Evolutionary conservation across 2,113 vertebrate species (phyloP), one percentile per base, ranked within the genome.

Genomic region (Gymnarchus niloticus): DNA sequence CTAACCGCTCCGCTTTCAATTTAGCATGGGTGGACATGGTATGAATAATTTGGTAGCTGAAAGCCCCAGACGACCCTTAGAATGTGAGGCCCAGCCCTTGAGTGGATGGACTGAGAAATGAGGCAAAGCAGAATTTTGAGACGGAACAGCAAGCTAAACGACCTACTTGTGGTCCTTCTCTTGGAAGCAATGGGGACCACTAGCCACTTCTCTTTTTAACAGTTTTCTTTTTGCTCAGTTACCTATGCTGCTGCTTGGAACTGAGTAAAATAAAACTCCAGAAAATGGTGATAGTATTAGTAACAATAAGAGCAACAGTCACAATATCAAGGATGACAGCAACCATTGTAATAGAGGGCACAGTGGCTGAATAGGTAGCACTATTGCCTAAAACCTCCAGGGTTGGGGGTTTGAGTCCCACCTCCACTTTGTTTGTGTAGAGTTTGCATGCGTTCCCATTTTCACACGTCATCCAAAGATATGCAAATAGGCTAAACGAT

Each of bases 1-100:
- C 90, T 84, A 87, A 69, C 83, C 90, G 88, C 84, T 91, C 81
- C 91, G 93, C 91, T 92, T 93, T 92, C 87, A 91, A 91, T 91
- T 92, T 92, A 93, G 92, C 92, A 90, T 91, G 88, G 92, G 88
- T 90, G 91, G 91, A 90, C 84, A 44, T 78, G 61, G 86, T 89
- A 90, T 87, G 88, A 87, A 91, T 91, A 90, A 91, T 88, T 90
- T 88, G 87, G 85, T 52, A 87, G 83, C 86, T 87, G 88, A 91
- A 89, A 87, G 83, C 84, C 76, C 73, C 33, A 61, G 83, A 57
- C 48, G 54, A 84, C 54, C 73, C 56, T 87, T 51, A 84, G 52
- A 76, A 80, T 51, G 51, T 44, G 65, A 83, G 57, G 41, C 33
- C 46, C 28, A 7, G 83, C 23, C 73, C 56, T 87, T 81, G 48